Base-by-base conservation (phyloP, 2,797 vertebrate species). In the Furcifer pardalis region DNA sequence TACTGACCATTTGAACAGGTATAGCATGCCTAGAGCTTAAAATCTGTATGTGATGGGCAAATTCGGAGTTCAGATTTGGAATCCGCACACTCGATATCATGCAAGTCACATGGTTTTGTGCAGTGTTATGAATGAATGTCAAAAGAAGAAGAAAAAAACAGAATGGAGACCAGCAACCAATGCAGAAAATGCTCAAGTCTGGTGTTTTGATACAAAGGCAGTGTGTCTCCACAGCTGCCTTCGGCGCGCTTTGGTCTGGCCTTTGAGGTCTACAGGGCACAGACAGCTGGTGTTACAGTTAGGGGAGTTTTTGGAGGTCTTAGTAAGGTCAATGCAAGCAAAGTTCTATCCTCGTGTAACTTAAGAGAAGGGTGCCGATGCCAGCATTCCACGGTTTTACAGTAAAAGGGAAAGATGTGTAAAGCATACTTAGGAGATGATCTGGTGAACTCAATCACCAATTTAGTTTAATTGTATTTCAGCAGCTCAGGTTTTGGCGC, bases 101-200 rank as follows among this genome's bases (percentile, higher is more conserved):
- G n/a, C n/a, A n/a, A n/a, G n/a, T n/a, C n/a, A n/a, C n/a, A n/a
- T n/a, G n/a, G n/a, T n/a, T n/a, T n/a, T n/a, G n/a, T n/a, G n/a
- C n/a, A n/a, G n/a, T n/a, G n/a, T n/a, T n/a, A n/a, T 77, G 77
- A 88, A 86, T n/a, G 81, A 72, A 81, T 81, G 79, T 73, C 65
- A 81, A 46, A 68, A 74, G n/a, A 77, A 56, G 2, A 56, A 56
- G 21, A 2, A 49, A 8, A 49, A 56, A n/a, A n/a, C n/a, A n/a
- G n/a, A n/a, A 56, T 69, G 59, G 37, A 66, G 76, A 1, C n/a
- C 19, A 73, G 77, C 25, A 62, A 75, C 77, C 80, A 82, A 76
- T 40, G 52, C 44, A 77, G 49, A 78, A 52, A 77, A 56, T 66
- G 69, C 32, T 44, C 59, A 60, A 73, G 56, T 60, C 27, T 3